A percentile compares a stretch with the other conserved stretches of the same genome.
These are phyloP conservation scores for Elephas maximus DNA, from an alignment of 2,113 vertebrate species.

Conservation along the genomic window DNA sequence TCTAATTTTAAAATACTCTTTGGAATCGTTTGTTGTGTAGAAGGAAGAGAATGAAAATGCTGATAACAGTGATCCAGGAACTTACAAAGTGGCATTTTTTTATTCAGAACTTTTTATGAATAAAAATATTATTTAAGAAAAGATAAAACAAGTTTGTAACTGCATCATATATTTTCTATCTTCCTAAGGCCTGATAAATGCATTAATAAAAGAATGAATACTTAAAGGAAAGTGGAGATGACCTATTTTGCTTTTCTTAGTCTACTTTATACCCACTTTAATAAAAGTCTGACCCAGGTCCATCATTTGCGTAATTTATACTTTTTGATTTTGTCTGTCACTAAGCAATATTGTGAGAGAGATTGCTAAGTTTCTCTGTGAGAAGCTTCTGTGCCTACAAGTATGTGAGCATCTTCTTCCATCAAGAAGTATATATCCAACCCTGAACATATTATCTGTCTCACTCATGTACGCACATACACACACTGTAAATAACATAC, in stretches of 20 bases:
- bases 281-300: not conserved
- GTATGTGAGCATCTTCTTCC: not conserved
- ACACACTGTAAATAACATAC: not conserved
- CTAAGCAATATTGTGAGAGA: not conserved
- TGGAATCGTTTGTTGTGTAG: not conserved
- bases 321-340: not conserved
- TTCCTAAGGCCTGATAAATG: not conserved
- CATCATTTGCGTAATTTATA: not conserved
- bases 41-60: not conserved
- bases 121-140: constrained; percentile 28
- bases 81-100: not conserved
- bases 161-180: not conserved
- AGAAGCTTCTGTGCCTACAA: not conserved
- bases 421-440: not conserved
- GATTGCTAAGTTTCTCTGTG: not conserved
- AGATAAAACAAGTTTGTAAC: not conserved
- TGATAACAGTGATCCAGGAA: not conserved
- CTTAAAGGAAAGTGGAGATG: not conserved
- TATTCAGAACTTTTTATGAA: constrained; percentile 25
- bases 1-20: not conserved
- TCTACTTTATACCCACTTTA: not conserved
- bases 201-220: not conserved
- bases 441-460: not conserved
- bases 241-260: constrained; percentile 44
- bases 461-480: not conserved